Conservation (phyloP, 92 coral and sea anemone genomes). For the Porites rus region DNA sequence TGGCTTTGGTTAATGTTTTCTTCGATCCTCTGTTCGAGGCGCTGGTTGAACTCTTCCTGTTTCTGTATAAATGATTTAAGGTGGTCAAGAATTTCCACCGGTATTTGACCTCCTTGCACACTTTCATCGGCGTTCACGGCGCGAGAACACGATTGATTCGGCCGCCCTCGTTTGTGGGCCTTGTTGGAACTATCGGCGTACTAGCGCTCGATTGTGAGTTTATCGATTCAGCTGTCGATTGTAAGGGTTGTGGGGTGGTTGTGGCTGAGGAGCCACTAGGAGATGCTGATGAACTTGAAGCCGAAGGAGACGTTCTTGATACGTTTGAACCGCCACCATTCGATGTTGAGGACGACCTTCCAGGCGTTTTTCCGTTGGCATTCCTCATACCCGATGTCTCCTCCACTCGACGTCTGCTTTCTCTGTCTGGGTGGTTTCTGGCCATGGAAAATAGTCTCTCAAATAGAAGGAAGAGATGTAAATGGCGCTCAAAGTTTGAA, state of each 20-base stretch:
- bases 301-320: background rate
- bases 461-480: background rate
- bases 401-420: slow-evolving; percentile 2
- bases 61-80: background rate
- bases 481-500: slow-evolving; percentile 35
- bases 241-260: background rate
- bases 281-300: background rate
- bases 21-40: slow-evolving; percentile 30
- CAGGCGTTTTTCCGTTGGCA: background rate
- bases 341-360: background rate
- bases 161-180: background rate
- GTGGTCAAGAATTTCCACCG: background rate
- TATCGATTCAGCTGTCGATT: background rate
- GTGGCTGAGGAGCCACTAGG: background rate
- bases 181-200: background rate
- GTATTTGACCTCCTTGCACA: no score
- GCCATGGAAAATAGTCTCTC: background rate
- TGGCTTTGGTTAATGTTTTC: background rate
- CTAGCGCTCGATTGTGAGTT: background rate
- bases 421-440: background rate
- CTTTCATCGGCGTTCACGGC: background rate
- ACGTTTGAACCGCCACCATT: background rate
- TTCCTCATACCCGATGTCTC: slow-evolving; percentile 6
- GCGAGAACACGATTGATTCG: background rate
- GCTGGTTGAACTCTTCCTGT: background rate